Evolutionary conservation across 1,140 invertebrate species (phyloP).

Genomic region (Drosophila melanogaster): DNA sequence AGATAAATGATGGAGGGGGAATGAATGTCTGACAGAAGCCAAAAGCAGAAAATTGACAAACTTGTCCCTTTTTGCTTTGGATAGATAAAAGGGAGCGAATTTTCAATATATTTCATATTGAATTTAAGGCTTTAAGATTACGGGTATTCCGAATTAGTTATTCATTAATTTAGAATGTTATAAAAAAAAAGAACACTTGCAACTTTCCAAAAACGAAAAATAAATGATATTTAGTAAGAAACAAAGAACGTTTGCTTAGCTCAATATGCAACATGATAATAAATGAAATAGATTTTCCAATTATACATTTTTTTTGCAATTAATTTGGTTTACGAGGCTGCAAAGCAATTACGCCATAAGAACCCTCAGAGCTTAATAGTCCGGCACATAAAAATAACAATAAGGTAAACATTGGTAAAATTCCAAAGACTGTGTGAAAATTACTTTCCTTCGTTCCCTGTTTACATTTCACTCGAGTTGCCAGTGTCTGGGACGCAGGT

Average conservation of each 20-base stretch:
- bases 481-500: constrained; percentile 13
- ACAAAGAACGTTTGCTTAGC: constrained; percentile 6
- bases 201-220: no score
- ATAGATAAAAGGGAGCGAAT: constrained; percentile 35
- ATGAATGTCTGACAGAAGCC: constrained; percentile 24
- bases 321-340: constrained; percentile 41
- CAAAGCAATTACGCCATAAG: constrained; percentile 43
- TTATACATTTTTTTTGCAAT: constrained; percentile 43
- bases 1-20: neutral
- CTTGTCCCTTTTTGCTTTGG: constrained; percentile 7
- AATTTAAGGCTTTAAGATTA: constrained; percentile 21
- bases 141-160: no score
- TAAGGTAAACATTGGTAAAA: constrained; percentile 25
- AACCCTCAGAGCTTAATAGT: constrained; percentile 42
- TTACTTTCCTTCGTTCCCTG: constrained; percentile 41
- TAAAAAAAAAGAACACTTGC: no score
- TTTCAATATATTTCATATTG: neutral
- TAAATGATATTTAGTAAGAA: constrained; percentile 28
- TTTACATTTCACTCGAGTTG: constrained; percentile 49
- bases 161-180: no score
- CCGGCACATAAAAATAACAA: constrained; percentile 47
- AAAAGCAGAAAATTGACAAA: constrained; percentile 44
- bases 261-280: no score
- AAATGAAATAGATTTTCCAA: constrained; percentile 23
- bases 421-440: constrained; percentile 25